Evolutionary conservation across 2,797 vertebrate species (phyloP), one percentile per base, ranked within the genome.

Genomic region (Tangara arthus): DNA sequence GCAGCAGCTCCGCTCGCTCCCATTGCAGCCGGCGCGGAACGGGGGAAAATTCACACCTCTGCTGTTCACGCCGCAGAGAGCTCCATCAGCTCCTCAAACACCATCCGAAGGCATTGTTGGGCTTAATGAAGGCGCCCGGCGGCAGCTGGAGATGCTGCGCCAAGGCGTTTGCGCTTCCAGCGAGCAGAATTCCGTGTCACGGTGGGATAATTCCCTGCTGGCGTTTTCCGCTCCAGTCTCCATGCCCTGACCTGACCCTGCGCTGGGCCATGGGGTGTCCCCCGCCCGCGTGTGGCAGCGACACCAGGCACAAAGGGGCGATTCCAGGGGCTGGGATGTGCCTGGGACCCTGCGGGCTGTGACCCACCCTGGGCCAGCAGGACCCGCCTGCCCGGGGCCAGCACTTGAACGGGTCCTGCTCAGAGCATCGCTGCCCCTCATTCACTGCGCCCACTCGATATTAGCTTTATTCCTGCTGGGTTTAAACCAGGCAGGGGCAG

Each of bases 331-430:
- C 37, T n/a, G 75, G 47, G 42, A 9, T 12, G n/a, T 13, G 28
- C 5, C 64, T 21, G 68, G 8, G 14, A 3, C 24, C 20, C 37
- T 2, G n/a, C 3, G 63, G 30, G 44, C 26, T 41, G n/a, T 46
- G 80, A 59, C 11, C 26, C 56, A 4, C 13, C 35, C 4, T 1
- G 6, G 2, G 3, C 27, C 81, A 18, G 60, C 71, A 77, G 55
- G 26, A 41, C 37, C 60, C 24, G 1, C 3, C 52, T 24, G 32
- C 37, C 12, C 0, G 0, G 15, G 39, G 61, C 11, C 17, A 2
- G 75, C 3, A 0, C 61, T 34, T 0, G 0, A 24, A 15, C 2
- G 4, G 37, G 8, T 37, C 8, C 2, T 2, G 18, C 16, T 12
- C 2, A n/a, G 11, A 81, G 21, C 87, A 32, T 35, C 53, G n/a